Percentiles rank a stretch among this genome's conserved stretches.
These are phyloP conservation scores for Lophura nycthemera DNA, from an alignment of 2,113 vertebrate species.

Conservation along the genomic window DNA sequence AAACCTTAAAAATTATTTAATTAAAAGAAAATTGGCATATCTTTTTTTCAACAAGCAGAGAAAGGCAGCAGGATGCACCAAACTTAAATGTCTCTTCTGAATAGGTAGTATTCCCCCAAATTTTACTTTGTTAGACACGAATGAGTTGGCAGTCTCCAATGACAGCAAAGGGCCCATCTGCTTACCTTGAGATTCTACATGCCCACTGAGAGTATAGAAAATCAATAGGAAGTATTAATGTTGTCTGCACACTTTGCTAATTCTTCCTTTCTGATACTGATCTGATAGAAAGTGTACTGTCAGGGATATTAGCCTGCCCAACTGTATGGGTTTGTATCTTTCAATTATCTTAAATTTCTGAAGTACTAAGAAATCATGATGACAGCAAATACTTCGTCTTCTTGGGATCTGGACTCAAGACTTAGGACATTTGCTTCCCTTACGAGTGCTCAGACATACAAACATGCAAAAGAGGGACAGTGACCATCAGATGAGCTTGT, in stretches of 20 bases:
- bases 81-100: background rate
- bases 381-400: background rate
- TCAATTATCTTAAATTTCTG: background rate
- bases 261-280: background rate
- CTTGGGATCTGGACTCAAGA: background rate
- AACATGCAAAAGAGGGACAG: background rate
- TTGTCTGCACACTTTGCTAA: background rate
- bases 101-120: background rate
- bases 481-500: background rate
- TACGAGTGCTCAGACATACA: background rate
- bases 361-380: background rate
- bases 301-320: background rate
- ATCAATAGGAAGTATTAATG: background rate
- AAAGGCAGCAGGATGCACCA: background rate
- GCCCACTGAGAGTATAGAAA: background rate
- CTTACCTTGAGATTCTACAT: background rate
- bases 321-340: background rate
- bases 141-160: background rate
- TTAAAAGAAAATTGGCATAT: background rate
- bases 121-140: background rate
- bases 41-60: background rate
- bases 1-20: background rate
- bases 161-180: background rate
- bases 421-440: background rate
- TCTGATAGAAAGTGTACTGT: background rate